Evolutionary conservation across 2,113 vertebrate genomes (phyloP).

Genomic region (Climacteris rufus): DNA sequence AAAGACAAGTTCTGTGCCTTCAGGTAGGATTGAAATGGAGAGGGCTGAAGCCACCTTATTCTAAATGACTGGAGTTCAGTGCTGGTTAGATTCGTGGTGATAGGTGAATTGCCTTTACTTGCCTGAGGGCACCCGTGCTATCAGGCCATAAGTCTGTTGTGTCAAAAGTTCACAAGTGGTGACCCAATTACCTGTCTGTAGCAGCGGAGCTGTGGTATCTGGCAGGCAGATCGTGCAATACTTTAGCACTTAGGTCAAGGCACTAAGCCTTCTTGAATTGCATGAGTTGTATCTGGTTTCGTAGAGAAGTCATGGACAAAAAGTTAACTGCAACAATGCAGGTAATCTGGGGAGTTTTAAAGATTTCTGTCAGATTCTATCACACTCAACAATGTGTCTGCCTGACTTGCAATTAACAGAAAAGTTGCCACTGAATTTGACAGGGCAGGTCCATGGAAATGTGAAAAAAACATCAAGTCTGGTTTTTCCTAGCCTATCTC

Average conservation of each 20-base stretch:
- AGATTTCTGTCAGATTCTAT: slow-evolving; percentile 19
- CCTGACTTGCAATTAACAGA: not conserved
- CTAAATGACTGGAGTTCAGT: not conserved
- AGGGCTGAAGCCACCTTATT: not conserved
- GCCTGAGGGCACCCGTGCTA: not conserved
- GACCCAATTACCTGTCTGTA: slow-evolving; percentile 40
- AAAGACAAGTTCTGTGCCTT: not conserved
- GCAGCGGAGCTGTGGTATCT: not conserved
- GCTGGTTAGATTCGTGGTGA: not conserved
- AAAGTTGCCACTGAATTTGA: not conserved
- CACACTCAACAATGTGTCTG: not conserved
- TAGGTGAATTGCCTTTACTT: not conserved
- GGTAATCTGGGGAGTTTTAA: slow-evolving; percentile 33
- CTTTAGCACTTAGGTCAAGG: slow-evolving; percentile 46
- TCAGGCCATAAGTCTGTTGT: not conserved
- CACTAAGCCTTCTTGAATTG: slow-evolving; percentile 34
- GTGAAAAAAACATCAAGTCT: not conserved
- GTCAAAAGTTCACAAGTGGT: slow-evolving; percentile 45
- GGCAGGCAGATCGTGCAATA: slow-evolving; percentile 37
- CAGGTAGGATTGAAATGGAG: not conserved
- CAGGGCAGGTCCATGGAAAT: not conserved
- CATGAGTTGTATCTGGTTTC: slow-evolving; percentile 40
- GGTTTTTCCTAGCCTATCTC: not conserved
- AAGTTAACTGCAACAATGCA: slow-evolving; percentile 19
- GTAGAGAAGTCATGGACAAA: not conserved